Base-by-base conservation (phyloP, 2,797 vertebrate genomes). In the Sternotherus odoratus region DNA sequence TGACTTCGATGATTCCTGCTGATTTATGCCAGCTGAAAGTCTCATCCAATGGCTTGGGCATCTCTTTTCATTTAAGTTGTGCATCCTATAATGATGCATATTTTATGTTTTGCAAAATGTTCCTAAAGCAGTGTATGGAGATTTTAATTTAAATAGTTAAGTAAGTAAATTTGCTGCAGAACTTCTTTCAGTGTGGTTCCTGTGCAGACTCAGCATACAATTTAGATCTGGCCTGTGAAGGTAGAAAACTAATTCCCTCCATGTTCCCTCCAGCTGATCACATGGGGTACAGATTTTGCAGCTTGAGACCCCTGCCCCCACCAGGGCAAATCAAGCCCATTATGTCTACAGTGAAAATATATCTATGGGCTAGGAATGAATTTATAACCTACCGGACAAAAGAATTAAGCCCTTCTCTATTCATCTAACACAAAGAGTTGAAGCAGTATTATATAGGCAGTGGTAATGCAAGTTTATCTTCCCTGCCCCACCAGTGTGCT, bases 1-100 rank as follows among this genome's bases (percentile, higher is more conserved):
- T 1, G 0, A 2, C n/a, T 91, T 88, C 60, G 53, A 15, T 39
- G 60, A 21, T 3, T 15, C 4, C 54, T 0, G 1, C 21, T 91
- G 49, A 6, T 10, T 77, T 81, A 1, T 46, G 12, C 28, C 39
- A 77, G 30, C 30, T 85, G 24, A 2, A 57, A 4, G 2, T 69
- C 80, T 79, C 28, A 30, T 75, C 74, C 33, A 30, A n/a, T 16
- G 5, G 2, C 16, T 63, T 63, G 53, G 5, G 4, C 1, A 1
- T 6, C 79, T 1, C 66, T 86, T 90, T 89, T 74, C 49, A 28
- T 5, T 77, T 10, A 79, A 4, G 1, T 53, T 50, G 89, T 79
- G 33, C 82, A 46, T 12, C 3, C 11, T 53, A 1, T 4, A 24
- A 0, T 33, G 21, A 2, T 66, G 28, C 83, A 4, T 66, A 66